Base-by-base conservation (phyloP, 2,888 invertebrate species). In the Malacosoma neustria region DNA sequence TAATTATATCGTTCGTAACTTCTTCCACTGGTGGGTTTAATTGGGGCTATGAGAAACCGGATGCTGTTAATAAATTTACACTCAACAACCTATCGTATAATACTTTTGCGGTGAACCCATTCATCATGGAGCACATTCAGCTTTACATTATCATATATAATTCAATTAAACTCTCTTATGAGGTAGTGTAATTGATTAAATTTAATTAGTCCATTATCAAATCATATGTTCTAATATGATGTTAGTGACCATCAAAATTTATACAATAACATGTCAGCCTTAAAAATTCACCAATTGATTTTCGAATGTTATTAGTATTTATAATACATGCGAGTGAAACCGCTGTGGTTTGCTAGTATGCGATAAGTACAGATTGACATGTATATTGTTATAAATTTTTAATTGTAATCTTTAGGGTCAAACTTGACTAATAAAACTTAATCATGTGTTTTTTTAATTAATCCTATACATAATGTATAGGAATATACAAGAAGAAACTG, bases 31-130 rank as follows among this genome's bases (percentile, higher is more conserved):
- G 5, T 7, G 22, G 22, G 46, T 54, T 46, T 57, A 45, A 57
- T 57, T 52, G 47, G 22, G 54, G 44, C 41, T 39, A 43, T 42
- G 48, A 49, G 47, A 57, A 43, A 49, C 52, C 43, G 51, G 51
- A 51, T 60, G 61, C 58, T 68, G 68, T 64, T 66, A 63, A 64
- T 57, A 55, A 22, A 5, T n/a, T n/a, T 22, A 22, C 9, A 22
- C 22, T 22, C 22, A 9, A 9, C 5, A 5, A 22, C 7, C 22
- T 22, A 5, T 9, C 9, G 9, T 22, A 22, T 22, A 22, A 34
- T 29, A 35, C 14, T 30, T 29, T 35, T 29, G 11, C 33, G 30
- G 30, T 30, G 29, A 4, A 35, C 11, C 4, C 30, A 30, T 3
- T 12, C 22, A 22, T 22, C 22, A 22, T 9, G 22, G 5, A 22